phyloP scores from a whole-genome alignment of 2,888 invertebrate species.

The Scaptomyza parva region DNA sequence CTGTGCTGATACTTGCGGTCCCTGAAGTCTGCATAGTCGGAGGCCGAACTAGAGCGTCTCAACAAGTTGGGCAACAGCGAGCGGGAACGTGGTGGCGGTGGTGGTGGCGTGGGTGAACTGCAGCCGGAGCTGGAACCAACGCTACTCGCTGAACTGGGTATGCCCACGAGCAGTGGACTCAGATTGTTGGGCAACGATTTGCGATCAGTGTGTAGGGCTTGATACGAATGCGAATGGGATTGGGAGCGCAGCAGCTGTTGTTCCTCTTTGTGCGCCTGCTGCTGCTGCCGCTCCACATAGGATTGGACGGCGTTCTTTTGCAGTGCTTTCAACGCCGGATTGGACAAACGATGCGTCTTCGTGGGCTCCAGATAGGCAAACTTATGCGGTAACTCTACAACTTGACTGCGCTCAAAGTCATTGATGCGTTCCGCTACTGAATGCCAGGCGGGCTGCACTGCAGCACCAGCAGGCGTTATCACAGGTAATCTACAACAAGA shows the following conservation, averaged over 20 bases:
- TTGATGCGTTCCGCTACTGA: constrained; percentile 89
- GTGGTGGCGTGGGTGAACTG: constrained; percentile 84
- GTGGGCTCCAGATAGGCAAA: constrained; percentile 90
- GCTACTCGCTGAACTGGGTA: constrained; percentile 19
- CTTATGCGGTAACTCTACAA: constrained; percentile 82
- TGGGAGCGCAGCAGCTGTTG: constrained; percentile 80
- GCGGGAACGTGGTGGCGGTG: constrained; percentile 83
- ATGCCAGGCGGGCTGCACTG: constrained; percentile 84
- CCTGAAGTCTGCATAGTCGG: constrained; percentile 87
- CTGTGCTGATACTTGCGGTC: constrained; percentile 81
- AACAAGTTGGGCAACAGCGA: constrained; percentile 82
- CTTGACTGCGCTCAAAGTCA: constrained; percentile 87
- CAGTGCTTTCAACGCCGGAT: constrained; percentile 91
- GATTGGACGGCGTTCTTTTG: constrained; percentile 93
- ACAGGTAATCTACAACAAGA: constrained; percentile 64
- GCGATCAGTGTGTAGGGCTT: constrained; percentile 70
- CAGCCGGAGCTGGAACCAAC: constrained; percentile 44
- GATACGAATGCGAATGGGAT: constrained; percentile 73
- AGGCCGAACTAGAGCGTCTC: constrained; percentile 88
- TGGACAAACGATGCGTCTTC: constrained; percentile 89
- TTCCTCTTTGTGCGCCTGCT: constrained; percentile 85
- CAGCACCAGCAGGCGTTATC: constrained; percentile 77
- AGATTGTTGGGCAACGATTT: constrained; percentile 83
- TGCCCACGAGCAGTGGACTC: constrained; percentile 62
- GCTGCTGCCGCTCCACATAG: constrained; percentile 91